phyloP scores from a whole-genome alignment of 2,888 invertebrate genomes.

The Thecophora atra region DNA sequence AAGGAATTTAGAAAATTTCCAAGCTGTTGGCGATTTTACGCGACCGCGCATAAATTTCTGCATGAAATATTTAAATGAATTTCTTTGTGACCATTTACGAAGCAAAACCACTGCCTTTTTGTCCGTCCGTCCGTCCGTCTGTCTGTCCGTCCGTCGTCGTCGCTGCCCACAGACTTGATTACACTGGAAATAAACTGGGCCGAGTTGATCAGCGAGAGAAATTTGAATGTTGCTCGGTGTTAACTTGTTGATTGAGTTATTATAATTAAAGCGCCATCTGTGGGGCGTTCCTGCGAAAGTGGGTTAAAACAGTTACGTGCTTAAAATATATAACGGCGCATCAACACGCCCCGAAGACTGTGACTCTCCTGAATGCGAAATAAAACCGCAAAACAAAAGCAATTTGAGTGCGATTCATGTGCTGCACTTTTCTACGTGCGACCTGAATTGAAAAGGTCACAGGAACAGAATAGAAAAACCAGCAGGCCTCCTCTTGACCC shows the following conservation, averaged over 20 bases:
- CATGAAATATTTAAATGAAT: too few species aligned
- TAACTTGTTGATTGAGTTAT: constrained; percentile 10
- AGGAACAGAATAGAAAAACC: not conserved
- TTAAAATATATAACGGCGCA: not conserved
- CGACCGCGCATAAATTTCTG: too few species aligned
- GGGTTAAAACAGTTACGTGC: not conserved
- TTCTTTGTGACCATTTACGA: too few species aligned
- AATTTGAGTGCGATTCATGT: not conserved
- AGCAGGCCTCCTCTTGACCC: not conserved
- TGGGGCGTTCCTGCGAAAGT: constrained; percentile 2
- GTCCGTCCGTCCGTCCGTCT: too few species aligned
- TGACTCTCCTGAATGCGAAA: not conserved
- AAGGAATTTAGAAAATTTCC: too few species aligned
- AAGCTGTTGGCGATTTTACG: too few species aligned
- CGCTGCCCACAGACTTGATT: too few species aligned
- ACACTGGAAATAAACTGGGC: too few species aligned
- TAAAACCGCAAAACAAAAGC: not conserved
- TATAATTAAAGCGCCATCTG: constrained; percentile 2
- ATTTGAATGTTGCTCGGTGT: not conserved
- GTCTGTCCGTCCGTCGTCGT: too few species aligned
- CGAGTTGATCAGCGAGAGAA: not conserved
- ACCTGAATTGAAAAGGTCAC: not conserved
- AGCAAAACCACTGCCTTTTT: too few species aligned
- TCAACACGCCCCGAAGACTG: not conserved
- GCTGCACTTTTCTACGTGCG: not conserved